Evolutionary conservation across 2,888 invertebrate genomes (phyloP).

Genomic region (Platycheirus albimanus): DNA sequence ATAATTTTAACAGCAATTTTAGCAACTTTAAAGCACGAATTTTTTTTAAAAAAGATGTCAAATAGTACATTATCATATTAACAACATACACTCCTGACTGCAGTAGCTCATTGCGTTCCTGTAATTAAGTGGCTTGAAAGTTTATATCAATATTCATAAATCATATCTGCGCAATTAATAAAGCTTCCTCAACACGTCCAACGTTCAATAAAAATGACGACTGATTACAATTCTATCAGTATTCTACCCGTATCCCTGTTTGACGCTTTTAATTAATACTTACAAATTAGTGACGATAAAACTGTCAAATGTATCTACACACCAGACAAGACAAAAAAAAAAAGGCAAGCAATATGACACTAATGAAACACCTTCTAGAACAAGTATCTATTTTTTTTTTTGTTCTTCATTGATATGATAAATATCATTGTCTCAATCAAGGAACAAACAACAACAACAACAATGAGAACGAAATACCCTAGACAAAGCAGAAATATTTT

Average conservation of each 20-base stretch:
- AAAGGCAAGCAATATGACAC: conserved; percentile 22
- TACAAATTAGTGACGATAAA: conserved; percentile 32
- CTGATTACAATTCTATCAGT: neutral
- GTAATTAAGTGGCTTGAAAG: too few species aligned
- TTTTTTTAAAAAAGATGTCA: too few species aligned
- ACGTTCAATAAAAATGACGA: neutral
- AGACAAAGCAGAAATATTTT: conserved; percentile 44
- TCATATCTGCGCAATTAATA: too few species aligned
- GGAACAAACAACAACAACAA: conserved; percentile 3
- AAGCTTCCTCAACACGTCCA: too few species aligned
- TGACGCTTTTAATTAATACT: conserved; percentile 15
- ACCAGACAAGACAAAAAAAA: neutral
- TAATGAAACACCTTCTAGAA: conserved; percentile 27
- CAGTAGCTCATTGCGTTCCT: too few species aligned
- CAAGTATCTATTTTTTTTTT: too few species aligned
- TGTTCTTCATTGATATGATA: conserved; percentile 18
- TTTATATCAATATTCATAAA: too few species aligned
- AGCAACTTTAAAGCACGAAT: too few species aligned
- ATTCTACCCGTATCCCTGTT: neutral
- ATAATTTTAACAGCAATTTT: too few species aligned
- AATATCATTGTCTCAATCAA: conserved; percentile 8
- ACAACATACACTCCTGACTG: too few species aligned
- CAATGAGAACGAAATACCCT: conserved; percentile 11
- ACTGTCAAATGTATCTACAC: conserved; percentile 6
- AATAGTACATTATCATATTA: too few species aligned